Conservation (phyloP, 2,888 invertebrate species). For the Drosophila peninsularis region DNA sequence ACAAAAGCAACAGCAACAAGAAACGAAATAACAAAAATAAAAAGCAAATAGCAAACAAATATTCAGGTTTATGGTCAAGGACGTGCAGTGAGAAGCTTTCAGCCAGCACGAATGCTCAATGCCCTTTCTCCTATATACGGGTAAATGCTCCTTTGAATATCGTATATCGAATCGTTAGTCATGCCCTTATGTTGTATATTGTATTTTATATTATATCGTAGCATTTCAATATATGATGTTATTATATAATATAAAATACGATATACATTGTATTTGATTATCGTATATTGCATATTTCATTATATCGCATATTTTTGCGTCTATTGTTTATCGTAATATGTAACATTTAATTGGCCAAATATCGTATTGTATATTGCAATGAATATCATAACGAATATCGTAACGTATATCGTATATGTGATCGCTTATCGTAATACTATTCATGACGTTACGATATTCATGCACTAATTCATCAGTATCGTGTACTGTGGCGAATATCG, state of each 20-base stretch:
- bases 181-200: background rate
- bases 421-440: too few species aligned
- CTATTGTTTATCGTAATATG: too few species aligned
- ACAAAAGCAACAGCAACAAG: slow-evolving; percentile 21
- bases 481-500: background rate
- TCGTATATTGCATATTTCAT: background rate
- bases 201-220: background rate
- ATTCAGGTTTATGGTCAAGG: slow-evolving; percentile 71
- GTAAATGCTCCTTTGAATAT: background rate
- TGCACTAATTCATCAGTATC: too few species aligned
- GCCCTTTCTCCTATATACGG: slow-evolving; percentile 10
- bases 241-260: background rate
- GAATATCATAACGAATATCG: background rate
- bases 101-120: background rate
- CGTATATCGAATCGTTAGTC: background rate
- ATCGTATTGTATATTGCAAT: background rate
- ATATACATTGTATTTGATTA: background rate
- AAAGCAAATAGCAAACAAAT: background rate
- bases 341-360: too few species aligned
- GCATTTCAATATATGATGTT: background rate
- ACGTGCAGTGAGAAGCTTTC: slow-evolving; percentile 42
- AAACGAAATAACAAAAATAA: background rate
- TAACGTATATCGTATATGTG: background rate
- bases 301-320: too few species aligned
- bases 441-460: too few species aligned